Conservation (phyloP, 2,113 vertebrate species). For the Columba janthina region DNA sequence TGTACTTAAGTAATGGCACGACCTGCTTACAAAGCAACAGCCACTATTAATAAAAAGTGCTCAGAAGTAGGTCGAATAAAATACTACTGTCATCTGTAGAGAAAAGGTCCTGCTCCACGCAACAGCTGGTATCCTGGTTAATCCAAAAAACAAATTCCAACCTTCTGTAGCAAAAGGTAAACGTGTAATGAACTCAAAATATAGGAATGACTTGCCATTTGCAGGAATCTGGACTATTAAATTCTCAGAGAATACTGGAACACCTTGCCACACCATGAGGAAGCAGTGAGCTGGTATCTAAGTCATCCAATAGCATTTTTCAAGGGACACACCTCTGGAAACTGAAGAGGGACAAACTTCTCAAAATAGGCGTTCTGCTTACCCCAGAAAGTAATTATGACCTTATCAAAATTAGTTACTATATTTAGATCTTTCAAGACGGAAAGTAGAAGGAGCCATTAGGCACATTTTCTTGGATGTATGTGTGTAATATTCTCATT, state of each 20-base stretch:
- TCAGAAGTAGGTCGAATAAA: not conserved
- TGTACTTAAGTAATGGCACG: not conserved
- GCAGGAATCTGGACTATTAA: not conserved
- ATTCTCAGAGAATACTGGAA: not conserved
- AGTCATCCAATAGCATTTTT: not conserved
- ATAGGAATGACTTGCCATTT: not conserved
- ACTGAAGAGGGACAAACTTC: not conserved
- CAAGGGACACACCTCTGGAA: not conserved
- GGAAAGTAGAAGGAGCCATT: not conserved
- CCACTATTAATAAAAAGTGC: not conserved
- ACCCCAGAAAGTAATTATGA: conserved; percentile 28
- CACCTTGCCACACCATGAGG: not conserved
- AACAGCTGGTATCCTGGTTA: not conserved
- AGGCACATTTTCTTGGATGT: not conserved
- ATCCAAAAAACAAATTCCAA: not conserved
- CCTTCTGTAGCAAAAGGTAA: not conserved
- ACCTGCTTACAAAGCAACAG: conserved; percentile 35
- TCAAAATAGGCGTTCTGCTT: conserved; percentile 38
- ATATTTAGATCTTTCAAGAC: conserved; percentile 12
- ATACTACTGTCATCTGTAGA: not conserved
- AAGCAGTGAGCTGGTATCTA: not conserved
- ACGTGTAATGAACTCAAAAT: not conserved
- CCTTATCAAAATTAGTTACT: conserved; percentile 49
- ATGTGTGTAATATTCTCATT: not conserved
- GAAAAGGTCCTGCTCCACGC: not conserved